Percentiles rank a stretch among this genome's conserved stretches.
Evolutionary conservation across 2,797 vertebrate genomes (phyloP).

Genomic region (Dermochelys coriacea): DNA sequence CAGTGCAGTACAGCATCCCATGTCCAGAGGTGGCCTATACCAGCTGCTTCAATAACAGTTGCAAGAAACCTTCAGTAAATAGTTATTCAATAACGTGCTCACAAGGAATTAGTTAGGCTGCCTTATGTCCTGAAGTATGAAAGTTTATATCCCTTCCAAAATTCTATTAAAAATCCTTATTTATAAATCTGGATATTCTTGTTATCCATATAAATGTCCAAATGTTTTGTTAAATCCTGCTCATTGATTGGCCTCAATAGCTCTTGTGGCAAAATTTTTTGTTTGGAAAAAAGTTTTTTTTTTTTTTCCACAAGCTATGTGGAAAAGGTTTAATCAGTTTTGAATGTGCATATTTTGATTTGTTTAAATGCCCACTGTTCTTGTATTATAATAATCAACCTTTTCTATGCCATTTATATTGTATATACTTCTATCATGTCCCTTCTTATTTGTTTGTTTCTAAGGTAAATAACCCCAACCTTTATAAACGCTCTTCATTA

Average conservation of each 20-base stretch:
- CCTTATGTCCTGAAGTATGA: neutral
- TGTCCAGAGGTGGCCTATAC: neutral
- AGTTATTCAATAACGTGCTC: neutral
- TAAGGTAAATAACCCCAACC: neutral
- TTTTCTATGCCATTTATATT: neutral
- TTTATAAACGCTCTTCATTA: neutral
- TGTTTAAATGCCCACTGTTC: neutral
- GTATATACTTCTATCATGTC: neutral
- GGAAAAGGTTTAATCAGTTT: neutral
- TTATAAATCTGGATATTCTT: neutral
- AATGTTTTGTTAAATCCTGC: too few species aligned
- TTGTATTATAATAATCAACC: neutral
- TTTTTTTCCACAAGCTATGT: neutral
- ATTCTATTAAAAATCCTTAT: neutral
- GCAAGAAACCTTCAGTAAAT: neutral
- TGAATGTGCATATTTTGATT: neutral
- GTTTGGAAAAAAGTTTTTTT: too few species aligned
- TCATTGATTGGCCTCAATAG: neutral
- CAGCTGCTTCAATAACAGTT: neutral
- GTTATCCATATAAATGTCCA: neutral
- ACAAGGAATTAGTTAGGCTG: neutral
- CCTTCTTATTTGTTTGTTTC: neutral
- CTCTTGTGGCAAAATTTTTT: too few species aligned
- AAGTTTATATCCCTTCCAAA: neutral
- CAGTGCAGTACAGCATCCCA: neutral